These are phyloP conservation scores for Hyphantria cunea DNA, from an alignment of 1,140 invertebrate species.

Conservation along the genomic window DNA sequence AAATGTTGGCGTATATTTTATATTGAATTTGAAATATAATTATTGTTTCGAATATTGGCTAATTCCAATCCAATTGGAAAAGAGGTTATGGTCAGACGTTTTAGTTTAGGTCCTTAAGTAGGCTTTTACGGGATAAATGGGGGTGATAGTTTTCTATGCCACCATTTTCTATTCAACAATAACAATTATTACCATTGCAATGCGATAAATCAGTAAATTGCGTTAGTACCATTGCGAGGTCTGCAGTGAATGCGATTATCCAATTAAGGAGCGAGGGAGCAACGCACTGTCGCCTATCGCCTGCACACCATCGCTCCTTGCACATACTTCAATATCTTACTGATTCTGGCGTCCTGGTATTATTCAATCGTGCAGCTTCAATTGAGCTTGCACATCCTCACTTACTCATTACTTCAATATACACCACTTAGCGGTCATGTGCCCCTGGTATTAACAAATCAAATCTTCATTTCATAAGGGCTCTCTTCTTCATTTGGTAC, in stretches of 20 bases:
- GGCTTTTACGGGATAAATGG: too few species aligned
- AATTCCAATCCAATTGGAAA: too few species aligned
- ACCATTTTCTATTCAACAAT: too few species aligned
- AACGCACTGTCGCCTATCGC: not conserved
- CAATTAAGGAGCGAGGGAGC: conserved; percentile 6
- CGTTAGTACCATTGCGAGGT: not conserved
- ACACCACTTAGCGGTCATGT: conserved; percentile 1
- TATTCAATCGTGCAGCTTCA: not conserved
- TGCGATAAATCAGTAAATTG: not conserved
- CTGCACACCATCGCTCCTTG: not conserved
- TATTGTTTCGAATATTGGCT: too few species aligned
- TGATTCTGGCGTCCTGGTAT: conserved; percentile 1
- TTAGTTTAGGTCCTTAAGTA: too few species aligned
- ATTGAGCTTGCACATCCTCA: not conserved
- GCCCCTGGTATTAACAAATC: not conserved
- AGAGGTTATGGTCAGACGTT: too few species aligned
- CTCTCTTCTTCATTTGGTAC: too few species aligned
- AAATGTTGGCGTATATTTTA: too few species aligned
- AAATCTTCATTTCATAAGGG: too few species aligned
- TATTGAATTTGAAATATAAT: too few species aligned
- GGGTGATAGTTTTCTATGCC: too few species aligned
- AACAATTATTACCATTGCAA: not conserved
- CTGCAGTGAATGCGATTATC: conserved; percentile 2
- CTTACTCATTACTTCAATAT: not conserved
- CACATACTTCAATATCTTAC: not conserved